Evolutionary conservation across 2,113 vertebrate genomes (phyloP).

Genomic region (Onychostoma macrolepis): DNA sequence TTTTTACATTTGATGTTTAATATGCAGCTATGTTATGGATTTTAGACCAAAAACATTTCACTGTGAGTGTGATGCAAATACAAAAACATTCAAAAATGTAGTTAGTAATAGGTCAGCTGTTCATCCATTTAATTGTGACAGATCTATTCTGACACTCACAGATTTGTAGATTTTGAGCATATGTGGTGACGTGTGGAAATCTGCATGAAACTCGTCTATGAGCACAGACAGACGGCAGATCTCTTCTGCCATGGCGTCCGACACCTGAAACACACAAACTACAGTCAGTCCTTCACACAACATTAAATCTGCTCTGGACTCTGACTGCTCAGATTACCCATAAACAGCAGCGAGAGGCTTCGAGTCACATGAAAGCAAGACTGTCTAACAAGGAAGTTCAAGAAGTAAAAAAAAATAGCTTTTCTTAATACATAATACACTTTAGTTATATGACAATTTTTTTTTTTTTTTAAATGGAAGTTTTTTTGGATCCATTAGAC

Average conservation of each 20-base stretch:
- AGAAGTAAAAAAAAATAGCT: no score
- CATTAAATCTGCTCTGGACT: not conserved
- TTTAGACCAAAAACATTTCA: not conserved
- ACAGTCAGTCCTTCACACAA: conserved; percentile 18
- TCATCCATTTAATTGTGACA: not conserved
- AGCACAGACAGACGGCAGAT: conserved; percentile 93
- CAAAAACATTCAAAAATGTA: not conserved
- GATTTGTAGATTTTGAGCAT: conserved; percentile 90
- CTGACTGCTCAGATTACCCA: not conserved
- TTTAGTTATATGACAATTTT: not conserved
- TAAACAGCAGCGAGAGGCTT: not conserved
- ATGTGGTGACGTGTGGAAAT: conserved; percentile 90
- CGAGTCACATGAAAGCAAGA: not conserved
- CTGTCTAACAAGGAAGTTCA: not conserved
- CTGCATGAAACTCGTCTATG: conserved; percentile 89
- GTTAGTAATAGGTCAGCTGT: not conserved
- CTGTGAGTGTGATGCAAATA: not conserved
- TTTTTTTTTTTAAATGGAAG: no score
- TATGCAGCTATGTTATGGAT: not conserved
- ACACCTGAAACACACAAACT: conserved; percentile 81
- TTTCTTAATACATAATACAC: no score
- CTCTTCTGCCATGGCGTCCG: conserved; percentile 93
- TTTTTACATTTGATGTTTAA: not conserved
- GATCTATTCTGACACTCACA: conserved; percentile 74
- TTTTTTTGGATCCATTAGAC: no score